These are phyloP conservation scores for Drosophila burlai DNA, from an alignment of 1,140 invertebrate genomes.

Conservation along the genomic window DNA sequence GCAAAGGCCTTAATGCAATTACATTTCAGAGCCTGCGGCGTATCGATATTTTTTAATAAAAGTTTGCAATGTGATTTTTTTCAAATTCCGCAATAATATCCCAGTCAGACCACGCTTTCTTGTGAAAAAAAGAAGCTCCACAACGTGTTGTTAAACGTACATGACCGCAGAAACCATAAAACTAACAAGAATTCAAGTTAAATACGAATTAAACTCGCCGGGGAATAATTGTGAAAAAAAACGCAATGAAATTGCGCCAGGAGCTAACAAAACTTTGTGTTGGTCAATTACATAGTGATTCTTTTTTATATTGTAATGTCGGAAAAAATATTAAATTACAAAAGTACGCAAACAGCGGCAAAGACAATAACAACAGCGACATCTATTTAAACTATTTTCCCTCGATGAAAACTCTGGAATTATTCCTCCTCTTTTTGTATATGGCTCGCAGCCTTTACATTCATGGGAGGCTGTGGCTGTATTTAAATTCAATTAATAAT, in stretches of 20 bases:
- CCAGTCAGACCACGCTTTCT: neutral
- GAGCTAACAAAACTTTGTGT: conserved; percentile 45
- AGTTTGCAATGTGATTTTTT: conserved; percentile 8
- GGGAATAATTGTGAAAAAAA: conserved; percentile 29
- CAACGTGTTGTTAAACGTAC: conserved; percentile 19
- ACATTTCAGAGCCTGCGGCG: neutral
- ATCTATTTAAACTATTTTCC: conserved; percentile 37
- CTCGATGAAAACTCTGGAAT: conserved; percentile 28
- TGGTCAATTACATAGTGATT: conserved; percentile 34
- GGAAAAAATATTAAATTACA: conserved; percentile 54
- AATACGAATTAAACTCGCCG: conserved; percentile 30
- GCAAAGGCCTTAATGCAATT: conserved; percentile 19
- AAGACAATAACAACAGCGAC: conserved; percentile 35
- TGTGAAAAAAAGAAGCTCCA: neutral
- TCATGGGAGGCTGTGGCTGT: conserved; percentile 30
- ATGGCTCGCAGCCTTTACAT: conserved; percentile 13
- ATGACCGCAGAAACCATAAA: conserved; percentile 55
- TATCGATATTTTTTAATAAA: conserved; percentile 4
- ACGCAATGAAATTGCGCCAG: conserved; percentile 27
- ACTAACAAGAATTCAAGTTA: conserved; percentile 64
- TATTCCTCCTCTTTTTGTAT: conserved; percentile 15
- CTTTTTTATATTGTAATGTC: conserved; percentile 18
- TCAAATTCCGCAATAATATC: conserved; percentile 13
- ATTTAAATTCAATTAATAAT: conserved; percentile 85
- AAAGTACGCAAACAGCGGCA: conserved; percentile 35